Conservation (phyloP, 2,888 invertebrate genomes). For the Eupithecia insigniata region DNA sequence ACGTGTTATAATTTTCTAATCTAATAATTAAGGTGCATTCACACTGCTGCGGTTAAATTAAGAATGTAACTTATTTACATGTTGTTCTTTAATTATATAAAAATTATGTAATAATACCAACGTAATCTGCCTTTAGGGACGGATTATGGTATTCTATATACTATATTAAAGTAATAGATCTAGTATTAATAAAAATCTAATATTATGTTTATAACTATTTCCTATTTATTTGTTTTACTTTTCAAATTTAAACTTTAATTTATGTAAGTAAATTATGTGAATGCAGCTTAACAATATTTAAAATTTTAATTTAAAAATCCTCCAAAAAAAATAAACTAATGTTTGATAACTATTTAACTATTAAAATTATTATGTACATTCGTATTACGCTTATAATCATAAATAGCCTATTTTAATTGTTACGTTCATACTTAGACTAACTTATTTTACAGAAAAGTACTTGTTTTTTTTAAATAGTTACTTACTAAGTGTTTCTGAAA, state of each 20-base stretch:
- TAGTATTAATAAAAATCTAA: not conserved
- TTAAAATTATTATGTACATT: conserved; percentile 38
- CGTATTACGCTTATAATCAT: conserved; percentile 31
- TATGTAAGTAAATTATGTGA: conserved; percentile 16
- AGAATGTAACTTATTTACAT: conserved; percentile 20
- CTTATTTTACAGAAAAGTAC: conserved; percentile 4
- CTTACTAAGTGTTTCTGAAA: not conserved
- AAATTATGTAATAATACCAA: conserved; percentile 12
- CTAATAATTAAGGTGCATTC: conserved; percentile 40
- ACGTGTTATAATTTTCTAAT: conserved; percentile 40
- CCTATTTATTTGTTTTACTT: not conserved
- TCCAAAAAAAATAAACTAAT: conserved; percentile 9
- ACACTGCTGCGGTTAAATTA: conserved; percentile 31
- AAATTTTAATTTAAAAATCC: conserved; percentile 20
- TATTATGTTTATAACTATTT: not conserved
- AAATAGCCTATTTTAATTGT: conserved; percentile 10
- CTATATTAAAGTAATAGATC: not conserved
- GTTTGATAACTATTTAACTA: conserved; percentile 10
- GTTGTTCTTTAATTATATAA: not conserved
- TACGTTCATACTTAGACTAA: not conserved
- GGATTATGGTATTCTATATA: conserved; percentile 11
- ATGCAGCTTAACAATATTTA: conserved; percentile 30
- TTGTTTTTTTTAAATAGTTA: not conserved
- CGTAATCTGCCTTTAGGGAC: conserved; percentile 25
- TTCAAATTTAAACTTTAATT: not conserved